These are phyloP conservation scores for Philopedon plagiatum DNA, from an alignment of 2,888 invertebrate species.

Conservation along the genomic window DNA sequence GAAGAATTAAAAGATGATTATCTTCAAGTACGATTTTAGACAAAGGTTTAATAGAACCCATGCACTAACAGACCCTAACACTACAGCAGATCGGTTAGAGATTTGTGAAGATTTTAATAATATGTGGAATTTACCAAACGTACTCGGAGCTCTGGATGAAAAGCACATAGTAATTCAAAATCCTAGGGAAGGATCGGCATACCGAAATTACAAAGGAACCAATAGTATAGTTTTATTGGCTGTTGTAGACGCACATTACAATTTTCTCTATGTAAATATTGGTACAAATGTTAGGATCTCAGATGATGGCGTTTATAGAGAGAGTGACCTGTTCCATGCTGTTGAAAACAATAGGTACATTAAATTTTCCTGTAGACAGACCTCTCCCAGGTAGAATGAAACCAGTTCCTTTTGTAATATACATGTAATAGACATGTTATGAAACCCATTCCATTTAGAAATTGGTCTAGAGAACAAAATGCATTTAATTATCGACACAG, in stretches of 20 bases:
- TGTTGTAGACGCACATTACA: background rate
- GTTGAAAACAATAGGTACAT: background rate
- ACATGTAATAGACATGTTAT: background rate
- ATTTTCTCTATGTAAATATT: background rate
- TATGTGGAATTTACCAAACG: slow-evolving; percentile 40
- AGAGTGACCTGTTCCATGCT: background rate
- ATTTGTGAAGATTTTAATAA: slow-evolving; percentile 34
- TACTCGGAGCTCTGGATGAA: slow-evolving; percentile 53
- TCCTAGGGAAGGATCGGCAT: slow-evolving; percentile 51
- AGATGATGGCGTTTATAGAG: too few species aligned
- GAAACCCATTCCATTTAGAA: background rate
- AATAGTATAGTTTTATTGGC: too few species aligned
- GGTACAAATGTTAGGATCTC: background rate
- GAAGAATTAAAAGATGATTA: background rate
- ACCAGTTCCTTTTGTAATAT: background rate
- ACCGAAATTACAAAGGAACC: slow-evolving; percentile 2
- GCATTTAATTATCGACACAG: background rate
- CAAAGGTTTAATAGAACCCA: too few species aligned
- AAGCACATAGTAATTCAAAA: slow-evolving; percentile 53
- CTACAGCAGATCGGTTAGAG: slow-evolving; percentile 37
- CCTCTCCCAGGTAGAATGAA: background rate
- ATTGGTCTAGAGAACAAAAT: background rate
- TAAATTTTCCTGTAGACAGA: background rate
- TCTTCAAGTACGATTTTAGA: background rate
- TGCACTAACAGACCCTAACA: slow-evolving; percentile 9